Conservation (phyloP, 53 echinoderm and acorn worm species). For the Holothuria leucospilota region DNA sequence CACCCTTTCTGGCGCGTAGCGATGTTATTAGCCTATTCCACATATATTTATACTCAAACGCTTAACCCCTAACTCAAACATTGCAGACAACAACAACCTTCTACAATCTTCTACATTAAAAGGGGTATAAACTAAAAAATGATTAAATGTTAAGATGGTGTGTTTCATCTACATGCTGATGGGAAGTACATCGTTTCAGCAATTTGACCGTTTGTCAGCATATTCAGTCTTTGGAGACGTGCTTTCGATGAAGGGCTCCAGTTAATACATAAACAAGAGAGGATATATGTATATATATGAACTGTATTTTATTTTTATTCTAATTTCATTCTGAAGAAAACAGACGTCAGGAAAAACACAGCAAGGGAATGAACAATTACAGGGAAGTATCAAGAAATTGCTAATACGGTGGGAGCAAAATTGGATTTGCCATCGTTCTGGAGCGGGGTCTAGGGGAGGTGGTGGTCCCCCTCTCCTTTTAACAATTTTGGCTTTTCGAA, state of each 20-base stretch:
- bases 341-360: background rate
- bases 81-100: too few species aligned
- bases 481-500: background rate
- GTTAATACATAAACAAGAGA: too few species aligned
- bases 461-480: background rate
- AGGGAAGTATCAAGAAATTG: background rate
- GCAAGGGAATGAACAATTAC: background rate
- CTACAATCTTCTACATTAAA: too few species aligned
- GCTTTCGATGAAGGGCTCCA: background rate
- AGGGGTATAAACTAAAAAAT: too few species aligned
- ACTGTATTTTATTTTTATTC: too few species aligned
- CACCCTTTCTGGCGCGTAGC: too few species aligned
- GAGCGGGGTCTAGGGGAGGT: background rate
- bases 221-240: conserved; percentile 20
- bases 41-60: too few species aligned
- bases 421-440: conserved; percentile 2
- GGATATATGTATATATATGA: too few species aligned
- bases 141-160: background rate
- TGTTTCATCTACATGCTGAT: conserved; percentile 7
- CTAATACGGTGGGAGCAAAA: background rate
- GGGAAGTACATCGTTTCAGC: background rate
- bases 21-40: too few species aligned
- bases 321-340: too few species aligned
- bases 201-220: background rate
- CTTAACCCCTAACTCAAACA: too few species aligned